A percentile compares a stretch with the other conserved stretches of the same genome.
These are phyloP conservation scores for Ophthalmolycus amberensis DNA, from an alignment of 2,113 vertebrate species.

Conservation along the genomic window DNA sequence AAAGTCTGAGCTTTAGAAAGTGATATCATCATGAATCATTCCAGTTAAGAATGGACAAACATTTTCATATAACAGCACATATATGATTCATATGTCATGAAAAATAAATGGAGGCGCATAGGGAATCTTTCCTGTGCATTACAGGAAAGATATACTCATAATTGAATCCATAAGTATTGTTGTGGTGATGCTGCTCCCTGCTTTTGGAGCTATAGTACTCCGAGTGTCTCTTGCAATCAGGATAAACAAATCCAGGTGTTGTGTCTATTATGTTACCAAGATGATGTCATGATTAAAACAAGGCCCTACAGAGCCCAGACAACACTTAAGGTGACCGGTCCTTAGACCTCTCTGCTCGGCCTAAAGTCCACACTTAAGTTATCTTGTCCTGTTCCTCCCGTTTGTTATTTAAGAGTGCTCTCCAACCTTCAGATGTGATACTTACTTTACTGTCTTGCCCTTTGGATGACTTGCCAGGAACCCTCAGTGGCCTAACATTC, in stretches of 20 bases:
- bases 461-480: constrained; percentile 61
- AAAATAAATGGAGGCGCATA: constrained; percentile 14
- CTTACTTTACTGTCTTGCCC: constrained; percentile 63
- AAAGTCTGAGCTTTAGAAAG: constrained; percentile 59
- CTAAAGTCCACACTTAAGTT: constrained; percentile 17
- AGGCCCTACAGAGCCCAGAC: constrained; percentile 1
- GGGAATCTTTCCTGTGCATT: not conserved
- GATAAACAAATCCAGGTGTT: constrained; percentile 51
- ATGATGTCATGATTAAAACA: constrained; percentile 43
- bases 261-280: constrained; percentile 16
- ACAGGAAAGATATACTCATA: constrained; percentile 5
- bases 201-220: constrained; percentile 5
- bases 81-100: not conserved
- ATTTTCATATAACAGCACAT: not conserved
- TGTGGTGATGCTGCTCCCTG: not conserved
- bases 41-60: constrained; percentile 33
- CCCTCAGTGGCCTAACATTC: constrained; percentile 69
- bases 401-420: constrained; percentile 42
- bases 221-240: not conserved
- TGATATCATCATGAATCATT: constrained; percentile 65
- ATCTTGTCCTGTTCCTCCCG: constrained; percentile 23
- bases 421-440: constrained; percentile 49
- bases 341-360: not conserved
- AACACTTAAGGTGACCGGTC: constrained; percentile 9
- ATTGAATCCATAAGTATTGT: constrained; percentile 3